These are phyloP conservation scores for Scopus umbretta DNA, from an alignment of 2,113 vertebrate genomes.

Conservation along the genomic window DNA sequence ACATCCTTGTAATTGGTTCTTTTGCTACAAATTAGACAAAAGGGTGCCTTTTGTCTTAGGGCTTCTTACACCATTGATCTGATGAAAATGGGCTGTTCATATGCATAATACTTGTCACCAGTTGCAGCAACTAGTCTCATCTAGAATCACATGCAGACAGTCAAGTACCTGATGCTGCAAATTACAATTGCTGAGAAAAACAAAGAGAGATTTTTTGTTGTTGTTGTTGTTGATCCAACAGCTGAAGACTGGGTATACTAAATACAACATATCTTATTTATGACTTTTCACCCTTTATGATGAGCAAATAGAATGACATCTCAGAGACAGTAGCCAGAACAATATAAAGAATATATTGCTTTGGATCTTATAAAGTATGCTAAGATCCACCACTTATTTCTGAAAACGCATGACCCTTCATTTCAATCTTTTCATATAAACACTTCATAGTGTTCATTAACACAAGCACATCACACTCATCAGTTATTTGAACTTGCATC, in stretches of 20 bases:
- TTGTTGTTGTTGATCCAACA: background rate
- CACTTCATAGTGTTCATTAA: background rate
- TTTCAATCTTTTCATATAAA: background rate
- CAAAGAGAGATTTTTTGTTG: background rate
- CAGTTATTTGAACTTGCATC: background rate
- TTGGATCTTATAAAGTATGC: background rate
- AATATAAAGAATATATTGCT: background rate
- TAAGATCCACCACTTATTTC: background rate
- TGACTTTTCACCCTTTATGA: background rate
- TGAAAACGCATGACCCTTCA: background rate
- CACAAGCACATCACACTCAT: background rate
- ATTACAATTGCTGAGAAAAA: background rate
- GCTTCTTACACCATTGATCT: background rate
- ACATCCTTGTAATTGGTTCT: background rate
- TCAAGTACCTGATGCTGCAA: background rate
- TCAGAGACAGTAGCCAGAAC: background rate
- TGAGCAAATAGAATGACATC: background rate
- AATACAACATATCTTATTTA: background rate
- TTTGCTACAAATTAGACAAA: slow-evolving; percentile 15
- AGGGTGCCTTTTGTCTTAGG: background rate
- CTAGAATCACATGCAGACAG: background rate
- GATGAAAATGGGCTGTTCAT: background rate
- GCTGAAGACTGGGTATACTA: background rate
- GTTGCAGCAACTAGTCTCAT: background rate
- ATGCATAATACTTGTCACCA: background rate